Percentiles rank a stretch among this genome's conserved stretches.
phyloP scores from a whole-genome alignment of 1,140 invertebrate species.

The Copidosoma floridanum region DNA sequence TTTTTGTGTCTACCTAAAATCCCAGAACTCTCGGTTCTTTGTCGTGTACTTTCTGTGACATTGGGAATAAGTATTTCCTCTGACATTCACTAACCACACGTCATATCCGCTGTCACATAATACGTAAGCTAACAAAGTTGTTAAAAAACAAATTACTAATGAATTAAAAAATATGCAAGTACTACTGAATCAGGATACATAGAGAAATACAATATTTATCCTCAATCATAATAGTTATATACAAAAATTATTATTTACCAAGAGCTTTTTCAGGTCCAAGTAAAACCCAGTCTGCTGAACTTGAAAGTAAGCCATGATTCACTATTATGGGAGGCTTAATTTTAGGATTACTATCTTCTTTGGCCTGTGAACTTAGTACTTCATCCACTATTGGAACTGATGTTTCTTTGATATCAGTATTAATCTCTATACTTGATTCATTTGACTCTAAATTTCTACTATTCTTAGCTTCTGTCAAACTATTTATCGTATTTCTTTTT shows the following conservation, averaged over 20 bases:
- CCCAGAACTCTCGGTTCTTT: slow-evolving; percentile 61
- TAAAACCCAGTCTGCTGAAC: slow-evolving; percentile 74
- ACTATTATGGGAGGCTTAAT: slow-evolving; percentile 62
- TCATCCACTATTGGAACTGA: background rate
- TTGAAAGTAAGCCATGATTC: slow-evolving; percentile 73
- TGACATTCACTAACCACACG: slow-evolving; percentile 74
- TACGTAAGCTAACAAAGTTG: slow-evolving; percentile 60
- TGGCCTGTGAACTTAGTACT: slow-evolving; percentile 9
- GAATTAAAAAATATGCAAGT: slow-evolving; percentile 4
- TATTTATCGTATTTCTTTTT: slow-evolving; percentile 17
- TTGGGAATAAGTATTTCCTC: slow-evolving; percentile 70
- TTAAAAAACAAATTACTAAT: too few species aligned
- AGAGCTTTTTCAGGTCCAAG: slow-evolving; percentile 66
- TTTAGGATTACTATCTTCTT: slow-evolving; percentile 15
- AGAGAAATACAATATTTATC: slow-evolving; percentile 1
- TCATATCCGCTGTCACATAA: slow-evolving; percentile 69
- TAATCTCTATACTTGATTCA: too few species aligned
- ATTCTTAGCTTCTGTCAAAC: background rate
- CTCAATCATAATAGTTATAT: too few species aligned
- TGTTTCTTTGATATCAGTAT: background rate
- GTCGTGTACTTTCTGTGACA: slow-evolving; percentile 60
- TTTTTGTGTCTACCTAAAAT: slow-evolving; percentile 52
- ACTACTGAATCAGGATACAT: slow-evolving; percentile 2
- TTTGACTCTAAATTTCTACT: background rate
- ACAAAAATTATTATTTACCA: slow-evolving; percentile 47